Percentiles rank a stretch among this genome's conserved stretches.
phyloP scores from a whole-genome alignment of 1,140 invertebrate species.

The Helicoverpa zea region DNA sequence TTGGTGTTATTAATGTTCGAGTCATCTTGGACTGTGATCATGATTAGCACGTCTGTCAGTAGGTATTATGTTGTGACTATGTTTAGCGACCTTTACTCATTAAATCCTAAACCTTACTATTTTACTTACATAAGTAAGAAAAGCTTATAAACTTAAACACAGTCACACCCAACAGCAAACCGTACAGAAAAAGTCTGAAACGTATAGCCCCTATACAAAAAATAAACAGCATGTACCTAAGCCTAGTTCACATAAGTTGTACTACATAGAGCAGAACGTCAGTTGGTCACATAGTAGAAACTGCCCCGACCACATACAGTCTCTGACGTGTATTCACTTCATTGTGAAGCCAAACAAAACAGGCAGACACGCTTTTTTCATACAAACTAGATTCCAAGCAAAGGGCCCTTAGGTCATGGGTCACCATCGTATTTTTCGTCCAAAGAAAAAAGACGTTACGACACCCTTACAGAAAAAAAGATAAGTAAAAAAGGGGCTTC shows the following conservation, averaged over 20 bases:
- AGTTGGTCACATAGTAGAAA: slow-evolving; percentile 43
- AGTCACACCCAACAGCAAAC: neutral
- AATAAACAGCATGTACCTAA: neutral
- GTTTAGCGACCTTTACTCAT: neutral
- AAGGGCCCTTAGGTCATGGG: slow-evolving; percentile 73
- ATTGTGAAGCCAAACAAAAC: slow-evolving; percentile 65
- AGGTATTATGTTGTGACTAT: neutral
- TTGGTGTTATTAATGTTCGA: slow-evolving; percentile 67
- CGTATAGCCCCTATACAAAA: neutral
- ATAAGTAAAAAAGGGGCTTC: slow-evolving; percentile 78
- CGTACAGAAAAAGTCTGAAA: neutral
- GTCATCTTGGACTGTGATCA: neutral
- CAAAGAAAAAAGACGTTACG: slow-evolving; percentile 81
- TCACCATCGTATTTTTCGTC: slow-evolving; percentile 76
- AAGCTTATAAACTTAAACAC: no score
- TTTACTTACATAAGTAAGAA: neutral
- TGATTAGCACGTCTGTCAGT: neutral
- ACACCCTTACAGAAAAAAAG: slow-evolving; percentile 73
- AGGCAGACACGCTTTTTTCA: slow-evolving; percentile 75
- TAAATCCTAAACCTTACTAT: neutral
- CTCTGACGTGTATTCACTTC: slow-evolving; percentile 63
- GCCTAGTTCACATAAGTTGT: neutral
- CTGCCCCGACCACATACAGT: slow-evolving; percentile 62
- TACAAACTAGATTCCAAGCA: slow-evolving; percentile 79
- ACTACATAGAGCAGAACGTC: neutral